Evolutionary conservation across 1,140 invertebrate genomes (phyloP).

Genomic region (Latrodectus geometricus): DNA sequence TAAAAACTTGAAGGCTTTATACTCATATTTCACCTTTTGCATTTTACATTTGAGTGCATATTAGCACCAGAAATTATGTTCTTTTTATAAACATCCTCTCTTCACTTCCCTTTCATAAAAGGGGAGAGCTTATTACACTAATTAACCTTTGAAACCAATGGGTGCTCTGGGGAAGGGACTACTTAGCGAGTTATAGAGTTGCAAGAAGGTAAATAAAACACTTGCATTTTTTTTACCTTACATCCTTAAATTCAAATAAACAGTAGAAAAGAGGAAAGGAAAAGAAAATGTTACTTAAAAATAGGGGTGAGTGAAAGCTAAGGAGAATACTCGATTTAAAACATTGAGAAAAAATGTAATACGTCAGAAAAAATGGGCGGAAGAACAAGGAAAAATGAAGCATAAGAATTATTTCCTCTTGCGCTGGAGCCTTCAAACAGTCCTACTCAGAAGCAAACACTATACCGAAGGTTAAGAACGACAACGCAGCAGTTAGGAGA

Average conservation of each 20-base stretch:
- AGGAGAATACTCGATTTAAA: neutral
- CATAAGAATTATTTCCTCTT: neutral
- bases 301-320: neutral
- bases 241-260: neutral
- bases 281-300: neutral
- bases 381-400: slow-evolving; percentile 5
- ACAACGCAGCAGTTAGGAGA: neutral
- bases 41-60: neutral
- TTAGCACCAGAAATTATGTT: neutral
- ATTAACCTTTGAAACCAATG: slow-evolving; percentile 45
- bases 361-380: neutral
- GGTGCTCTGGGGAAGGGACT: neutral
- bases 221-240: neutral
- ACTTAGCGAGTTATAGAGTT: slow-evolving; percentile 15
- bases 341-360: neutral
- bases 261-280: neutral
- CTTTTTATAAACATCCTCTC: neutral
- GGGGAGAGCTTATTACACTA: slow-evolving; percentile 48
- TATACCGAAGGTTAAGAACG: neutral
- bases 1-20: neutral
- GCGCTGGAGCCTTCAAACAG: slow-evolving; percentile 13
- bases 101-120: slow-evolving; percentile 46
- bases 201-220: slow-evolving; percentile 36
- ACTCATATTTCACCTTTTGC: slow-evolving; percentile 12
- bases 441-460: slow-evolving; percentile 39